phyloP scores from a whole-genome alignment of 2,113 vertebrate species.

The Aldabrachelys gigantea region DNA sequence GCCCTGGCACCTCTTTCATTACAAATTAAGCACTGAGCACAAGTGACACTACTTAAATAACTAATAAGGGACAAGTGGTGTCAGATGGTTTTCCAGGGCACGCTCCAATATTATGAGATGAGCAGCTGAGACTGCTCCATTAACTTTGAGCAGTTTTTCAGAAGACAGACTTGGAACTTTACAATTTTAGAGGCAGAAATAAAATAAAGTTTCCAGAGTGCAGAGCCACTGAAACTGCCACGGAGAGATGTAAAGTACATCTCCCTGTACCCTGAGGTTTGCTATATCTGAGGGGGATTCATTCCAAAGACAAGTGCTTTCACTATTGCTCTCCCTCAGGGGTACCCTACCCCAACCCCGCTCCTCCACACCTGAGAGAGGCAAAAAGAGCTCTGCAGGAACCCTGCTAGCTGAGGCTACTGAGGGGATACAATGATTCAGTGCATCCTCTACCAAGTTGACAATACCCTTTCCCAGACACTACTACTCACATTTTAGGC shows the following conservation, averaged over 20 bases:
- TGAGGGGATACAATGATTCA: neutral
- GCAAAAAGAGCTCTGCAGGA: neutral
- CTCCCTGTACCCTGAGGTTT: neutral
- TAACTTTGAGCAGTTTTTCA: constrained; percentile 15
- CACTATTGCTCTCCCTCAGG: neutral
- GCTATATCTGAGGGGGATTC: neutral
- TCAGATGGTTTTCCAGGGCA: constrained; percentile 26
- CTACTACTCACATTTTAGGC: neutral
- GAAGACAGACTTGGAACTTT: neutral
- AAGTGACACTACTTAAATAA: constrained; percentile 41
- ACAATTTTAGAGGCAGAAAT: neutral
- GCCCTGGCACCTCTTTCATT: too few species aligned
- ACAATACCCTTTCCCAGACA: neutral
- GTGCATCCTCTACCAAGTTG: neutral
- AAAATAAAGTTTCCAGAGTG: neutral
- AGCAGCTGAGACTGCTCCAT: neutral
- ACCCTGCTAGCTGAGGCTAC: neutral
- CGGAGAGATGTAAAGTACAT: neutral
- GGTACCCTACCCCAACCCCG: neutral
- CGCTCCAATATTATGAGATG: neutral
- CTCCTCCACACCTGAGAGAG: neutral
- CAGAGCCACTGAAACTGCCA: neutral
- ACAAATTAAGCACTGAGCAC: neutral
- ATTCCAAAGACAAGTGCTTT: neutral
- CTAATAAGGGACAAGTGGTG: neutral